These are phyloP conservation scores for Cheilosia variabilis DNA, from an alignment of 2,888 invertebrate genomes.

Conservation along the genomic window DNA sequence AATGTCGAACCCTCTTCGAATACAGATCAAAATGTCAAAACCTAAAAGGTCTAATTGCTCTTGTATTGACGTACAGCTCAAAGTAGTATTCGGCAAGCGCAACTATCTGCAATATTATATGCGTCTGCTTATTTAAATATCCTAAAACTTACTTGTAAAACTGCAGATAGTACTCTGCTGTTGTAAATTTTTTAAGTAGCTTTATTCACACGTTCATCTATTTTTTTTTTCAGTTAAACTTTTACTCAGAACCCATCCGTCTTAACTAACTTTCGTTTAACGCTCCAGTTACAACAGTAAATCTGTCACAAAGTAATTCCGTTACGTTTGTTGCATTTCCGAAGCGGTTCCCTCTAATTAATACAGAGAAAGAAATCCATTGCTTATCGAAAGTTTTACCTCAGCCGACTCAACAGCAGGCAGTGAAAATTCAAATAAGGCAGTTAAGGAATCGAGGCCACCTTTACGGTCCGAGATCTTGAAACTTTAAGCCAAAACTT, in stretches of 20 bases:
- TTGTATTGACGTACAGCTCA: too few relatives aligned
- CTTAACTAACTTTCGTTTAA: constrained; percentile 28
- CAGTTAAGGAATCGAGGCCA: neutral
- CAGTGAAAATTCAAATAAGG: constrained; percentile 29
- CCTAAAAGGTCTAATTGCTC: too few relatives aligned
- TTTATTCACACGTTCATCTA: too few relatives aligned
- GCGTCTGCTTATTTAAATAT: too few relatives aligned
- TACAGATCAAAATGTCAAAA: too few relatives aligned
- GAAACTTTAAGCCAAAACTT: constrained; percentile 37
- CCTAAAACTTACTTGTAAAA: too few relatives aligned
- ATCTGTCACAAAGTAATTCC: constrained; percentile 28
- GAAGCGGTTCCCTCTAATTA: constrained; percentile 35
- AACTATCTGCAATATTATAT: too few relatives aligned
- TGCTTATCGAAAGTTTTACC: neutral
- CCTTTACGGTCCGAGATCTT: constrained; percentile 54
- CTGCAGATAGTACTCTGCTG: too few relatives aligned
- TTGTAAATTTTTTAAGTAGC: too few relatives aligned
- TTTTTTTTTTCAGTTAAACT: too few relatives aligned
- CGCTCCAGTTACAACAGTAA: constrained; percentile 39
- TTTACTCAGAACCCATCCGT: neutral
- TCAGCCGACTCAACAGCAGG: neutral
- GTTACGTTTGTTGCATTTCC: constrained; percentile 36
- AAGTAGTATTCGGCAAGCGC: too few relatives aligned
- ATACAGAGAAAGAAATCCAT: constrained; percentile 2
- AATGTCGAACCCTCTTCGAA: too few relatives aligned